Evolutionary conservation across 1,140 invertebrate species (phyloP).

Genomic region (Andrena cerasifolii): DNA sequence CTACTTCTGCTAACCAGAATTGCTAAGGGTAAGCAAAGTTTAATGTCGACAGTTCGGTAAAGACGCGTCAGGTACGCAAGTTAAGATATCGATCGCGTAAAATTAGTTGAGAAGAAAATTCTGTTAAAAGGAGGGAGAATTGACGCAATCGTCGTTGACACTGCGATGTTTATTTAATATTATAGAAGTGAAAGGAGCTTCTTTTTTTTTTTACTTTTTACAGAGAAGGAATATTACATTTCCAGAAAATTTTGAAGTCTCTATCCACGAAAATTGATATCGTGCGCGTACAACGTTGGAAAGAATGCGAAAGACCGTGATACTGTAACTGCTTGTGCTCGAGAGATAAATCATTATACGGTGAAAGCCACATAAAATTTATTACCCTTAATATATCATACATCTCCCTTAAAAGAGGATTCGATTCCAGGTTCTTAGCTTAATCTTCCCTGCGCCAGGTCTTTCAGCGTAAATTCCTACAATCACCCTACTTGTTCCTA

Average conservation of each 20-base stretch:
- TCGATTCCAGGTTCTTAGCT: slow-evolving; percentile 19
- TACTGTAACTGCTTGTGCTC: not conserved
- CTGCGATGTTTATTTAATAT: too few species aligned
- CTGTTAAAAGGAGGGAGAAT: too few species aligned
- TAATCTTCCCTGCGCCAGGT: slow-evolving; percentile 11
- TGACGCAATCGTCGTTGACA: too few species aligned
- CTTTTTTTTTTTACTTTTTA: not conserved
- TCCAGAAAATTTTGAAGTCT: not conserved
- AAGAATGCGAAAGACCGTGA: slow-evolving; percentile 2
- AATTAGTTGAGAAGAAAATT: too few species aligned
- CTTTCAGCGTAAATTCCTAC: not conserved
- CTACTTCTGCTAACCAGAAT: too few species aligned
- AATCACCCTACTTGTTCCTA: not conserved
- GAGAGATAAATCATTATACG: slow-evolving; percentile 26
- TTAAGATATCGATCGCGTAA: too few species aligned
- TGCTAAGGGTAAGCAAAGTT: too few species aligned
- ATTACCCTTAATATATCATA: slow-evolving; percentile 36
- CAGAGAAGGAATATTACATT: not conserved
- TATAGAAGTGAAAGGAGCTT: not conserved
- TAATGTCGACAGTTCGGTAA: too few species aligned
- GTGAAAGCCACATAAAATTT: slow-evolving; percentile 20
- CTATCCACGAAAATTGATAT: not conserved
- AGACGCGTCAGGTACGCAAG: too few species aligned
- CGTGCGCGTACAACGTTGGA: not conserved
- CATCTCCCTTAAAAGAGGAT: slow-evolving; percentile 20